Evolutionary conservation across 2,113 vertebrate genomes (phyloP), one percentile per base, ranked within the genome.

Genomic region (Murina feae): DNA sequence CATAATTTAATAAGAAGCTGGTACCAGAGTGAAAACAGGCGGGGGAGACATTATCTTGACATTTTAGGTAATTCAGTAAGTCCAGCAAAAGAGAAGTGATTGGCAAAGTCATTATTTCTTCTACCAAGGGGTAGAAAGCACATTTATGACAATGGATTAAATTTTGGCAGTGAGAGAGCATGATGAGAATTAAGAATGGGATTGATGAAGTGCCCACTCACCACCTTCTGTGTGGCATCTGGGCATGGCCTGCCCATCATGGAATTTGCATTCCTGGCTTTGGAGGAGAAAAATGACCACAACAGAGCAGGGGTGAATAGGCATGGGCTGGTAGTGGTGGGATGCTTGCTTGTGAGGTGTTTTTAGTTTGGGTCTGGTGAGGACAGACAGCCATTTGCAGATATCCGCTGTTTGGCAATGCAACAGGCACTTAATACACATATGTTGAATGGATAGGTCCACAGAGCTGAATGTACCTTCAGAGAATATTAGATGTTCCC

Each of bases 1-100:
- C 58, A 32, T 93, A 90, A 98, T 97, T 97, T 85, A 94, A 75
- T 49, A 86, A 87, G 96, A 69, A 75, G 53, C 82, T 94, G 88
- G 81, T 84, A 83, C 83, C 66, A 63, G 47, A 69, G 96, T 93
- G 91, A 95, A 96, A 96, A 53, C 37, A 95, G 94, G 55, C 32
- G 28, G 37, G 87, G 85, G 89, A 96, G 86, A 95, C 85, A 66
- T 68, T 55, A 84, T 91, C 79, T 93, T 95, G 92, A 91, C 75
- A 68, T 92, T 96, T 91, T 88, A 86, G 95, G 51, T 96, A 92
- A 93, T 93, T 86, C 63, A 81, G 85, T 44, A 69, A 92, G 86
- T 83, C 75, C 35, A 14, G 83, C 53, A 76, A 92, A 94, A 71
- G 75, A 44, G 72, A 74, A 74, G 83, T 91, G 96, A 85, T 28